Percentiles rank a stretch among this genome's conserved stretches.
These are phyloP conservation scores for Drosophila planitibia DNA, from an alignment of 2,888 invertebrate genomes.

Conservation along the genomic window DNA sequence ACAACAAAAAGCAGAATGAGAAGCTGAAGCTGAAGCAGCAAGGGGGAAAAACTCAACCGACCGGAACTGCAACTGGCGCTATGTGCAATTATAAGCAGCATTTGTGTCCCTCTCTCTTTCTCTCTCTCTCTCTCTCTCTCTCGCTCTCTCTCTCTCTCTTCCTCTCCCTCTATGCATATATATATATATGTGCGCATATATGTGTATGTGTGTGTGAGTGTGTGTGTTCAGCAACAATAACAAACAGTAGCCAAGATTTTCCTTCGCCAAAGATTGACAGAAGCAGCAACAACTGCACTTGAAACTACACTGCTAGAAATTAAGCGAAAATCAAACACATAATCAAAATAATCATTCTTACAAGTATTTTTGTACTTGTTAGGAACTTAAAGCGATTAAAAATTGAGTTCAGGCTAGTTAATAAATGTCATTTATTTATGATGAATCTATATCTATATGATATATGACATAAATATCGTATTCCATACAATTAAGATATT, in stretches of 20 bases:
- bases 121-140: neutral
- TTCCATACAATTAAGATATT: neutral
- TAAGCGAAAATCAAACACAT: neutral
- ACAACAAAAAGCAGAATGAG: constrained; percentile 32
- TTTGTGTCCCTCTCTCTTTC: constrained; percentile 20
- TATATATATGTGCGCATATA: neutral
- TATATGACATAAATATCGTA: neutral
- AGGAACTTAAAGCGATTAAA: neutral
- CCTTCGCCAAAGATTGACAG: constrained; percentile 77
- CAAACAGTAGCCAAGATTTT: constrained; percentile 78
- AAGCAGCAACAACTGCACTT: constrained; percentile 50
- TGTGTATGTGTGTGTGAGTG: neutral
- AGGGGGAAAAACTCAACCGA: constrained; percentile 71
- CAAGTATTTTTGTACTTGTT: neutral
- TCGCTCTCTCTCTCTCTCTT: neutral
- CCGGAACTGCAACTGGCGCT: constrained; percentile 84
- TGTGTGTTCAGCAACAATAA: constrained; percentile 43
- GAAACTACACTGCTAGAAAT: constrained; percentile 33
- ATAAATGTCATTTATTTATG: neutral
- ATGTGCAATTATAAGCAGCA: constrained; percentile 71
- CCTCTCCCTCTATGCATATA: neutral
- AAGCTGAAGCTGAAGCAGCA: constrained; percentile 17
- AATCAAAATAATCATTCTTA: neutral
- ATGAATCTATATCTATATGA: neutral
- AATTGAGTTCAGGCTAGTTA: neutral